Evolutionary conservation across 2,888 invertebrate species (phyloP).

Genomic region (Gortyna flavago): DNA sequence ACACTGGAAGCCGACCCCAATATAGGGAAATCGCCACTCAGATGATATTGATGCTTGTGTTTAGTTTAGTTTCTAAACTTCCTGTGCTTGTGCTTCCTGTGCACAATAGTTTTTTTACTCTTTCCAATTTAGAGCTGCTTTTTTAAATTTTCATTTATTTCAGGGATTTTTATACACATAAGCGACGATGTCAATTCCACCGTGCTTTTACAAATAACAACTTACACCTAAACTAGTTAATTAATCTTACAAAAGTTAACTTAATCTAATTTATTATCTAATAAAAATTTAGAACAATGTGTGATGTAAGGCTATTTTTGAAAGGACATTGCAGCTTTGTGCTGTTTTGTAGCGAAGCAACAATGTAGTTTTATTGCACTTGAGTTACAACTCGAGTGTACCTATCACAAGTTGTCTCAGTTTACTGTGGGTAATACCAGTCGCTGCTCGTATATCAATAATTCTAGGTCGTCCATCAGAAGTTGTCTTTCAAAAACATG

Average conservation of each 20-base stretch:
- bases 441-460: background rate
- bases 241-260: background rate
- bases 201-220: background rate
- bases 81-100: no score
- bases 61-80: no score
- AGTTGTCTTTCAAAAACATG: background rate
- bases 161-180: background rate
- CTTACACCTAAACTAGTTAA: background rate
- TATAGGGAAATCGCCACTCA: no score
- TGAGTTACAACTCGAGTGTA: background rate
- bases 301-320: background rate
- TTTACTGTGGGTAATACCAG: background rate
- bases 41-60: no score
- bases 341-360: background rate
- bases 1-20: no score
- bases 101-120: no score
- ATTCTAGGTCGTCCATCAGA: background rate
- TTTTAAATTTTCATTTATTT: background rate
- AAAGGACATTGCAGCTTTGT: background rate
- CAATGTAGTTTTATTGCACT: background rate
- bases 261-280: no score
- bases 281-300: no score
- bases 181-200: background rate
- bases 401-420: background rate
- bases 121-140: background rate